Base-by-base conservation (phyloP, 2,888 invertebrate genomes). In the Phortica magna region DNA sequence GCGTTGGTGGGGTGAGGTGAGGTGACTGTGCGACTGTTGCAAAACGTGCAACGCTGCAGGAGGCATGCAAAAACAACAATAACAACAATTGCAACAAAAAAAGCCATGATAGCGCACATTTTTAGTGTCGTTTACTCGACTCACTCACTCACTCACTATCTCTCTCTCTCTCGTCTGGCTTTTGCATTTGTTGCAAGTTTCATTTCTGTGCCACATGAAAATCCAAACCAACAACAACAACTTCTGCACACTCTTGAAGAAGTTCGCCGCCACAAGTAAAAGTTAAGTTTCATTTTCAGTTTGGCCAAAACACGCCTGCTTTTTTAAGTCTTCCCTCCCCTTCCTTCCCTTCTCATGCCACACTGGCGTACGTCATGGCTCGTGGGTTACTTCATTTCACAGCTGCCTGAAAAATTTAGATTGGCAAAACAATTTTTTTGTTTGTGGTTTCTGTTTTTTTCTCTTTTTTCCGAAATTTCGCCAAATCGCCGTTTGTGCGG, bases 271-370 rank as follows among this genome's bases (percentile, higher is more conserved):
- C 73, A 17, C 61, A 67, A 82, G 82, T 80, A 83, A 83, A 83
- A 83, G 84, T 83, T 75, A 81, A 83, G 80, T 83, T 83, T 83
- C 79, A 77, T 82, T 78, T 78, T 76, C 71, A 61, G 7, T 77
- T 77, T 17, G 67, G 17, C 65, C 10, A 53, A 14, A 53, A 14
- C 53, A 31, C 31, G 31, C 31, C 31, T 31, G 1, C 31, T 53
- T 53, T 53, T 53, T 10, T n/a, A 53, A 53, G 5, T 31, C 31
- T 31, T 31, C 31, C 31, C 5, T 31, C 3, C 10, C 53, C 7
- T 53, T n/a, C 2, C 53, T 7, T 53, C 53, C 12, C 10, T 7
- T 3, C n/a, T n/a, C n/a, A 14, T 3, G 53, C 12, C n/a, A 53
- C 53, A 6, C 3, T 7, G 10, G 7, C 53, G n/a, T n/a, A 14